A percentile compares a stretch with the other conserved stretches of the same genome.
Conservation (phyloP, 2,888 invertebrate genomes). For the Listrodromus nycthemerus region DNA sequence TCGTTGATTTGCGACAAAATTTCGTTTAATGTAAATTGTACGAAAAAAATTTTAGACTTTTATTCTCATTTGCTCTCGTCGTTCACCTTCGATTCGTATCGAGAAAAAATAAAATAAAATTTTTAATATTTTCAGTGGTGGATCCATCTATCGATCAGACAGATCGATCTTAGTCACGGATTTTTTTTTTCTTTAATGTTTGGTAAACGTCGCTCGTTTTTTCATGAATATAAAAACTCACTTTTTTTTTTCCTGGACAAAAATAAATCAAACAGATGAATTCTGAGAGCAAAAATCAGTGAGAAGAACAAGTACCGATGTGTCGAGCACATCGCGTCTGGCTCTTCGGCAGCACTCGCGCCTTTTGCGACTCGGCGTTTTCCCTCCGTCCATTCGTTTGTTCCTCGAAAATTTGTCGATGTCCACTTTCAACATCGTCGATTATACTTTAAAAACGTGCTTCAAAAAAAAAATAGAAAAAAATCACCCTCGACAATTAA, state of each 20-base stretch:
- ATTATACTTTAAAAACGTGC: conserved; percentile 22
- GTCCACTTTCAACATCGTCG: conserved; percentile 27
- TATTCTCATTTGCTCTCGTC: conserved; percentile 39
- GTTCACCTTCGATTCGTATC: conserved; percentile 28
- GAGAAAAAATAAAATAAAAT: not conserved
- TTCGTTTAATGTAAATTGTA: too few relatives aligned
- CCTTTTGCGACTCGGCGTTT: conserved; percentile 40
- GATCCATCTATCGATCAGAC: too few relatives aligned
- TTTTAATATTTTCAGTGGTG: not conserved
- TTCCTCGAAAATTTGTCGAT: conserved; percentile 14
- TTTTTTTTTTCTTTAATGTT: too few relatives aligned
- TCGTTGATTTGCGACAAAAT: too few relatives aligned
- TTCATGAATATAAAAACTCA: too few relatives aligned
- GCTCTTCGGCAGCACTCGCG: conserved; percentile 56
- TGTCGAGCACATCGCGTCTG: conserved; percentile 44
- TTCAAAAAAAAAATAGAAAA: not conserved
- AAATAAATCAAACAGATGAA: conserved; percentile 8
- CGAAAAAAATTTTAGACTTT: not conserved
- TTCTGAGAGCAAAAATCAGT: not conserved
- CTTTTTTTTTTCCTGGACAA: not conserved
- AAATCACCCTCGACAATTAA: conserved; percentile 21
- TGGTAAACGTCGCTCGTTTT: too few relatives aligned
- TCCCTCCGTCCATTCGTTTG: conserved; percentile 4
- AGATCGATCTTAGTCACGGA: too few relatives aligned
- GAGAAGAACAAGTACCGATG: conserved; percentile 4